phyloP scores from a whole-genome alignment of 2,888 invertebrate genomes.

The Hydrotaea cyrtoneurina region DNA sequence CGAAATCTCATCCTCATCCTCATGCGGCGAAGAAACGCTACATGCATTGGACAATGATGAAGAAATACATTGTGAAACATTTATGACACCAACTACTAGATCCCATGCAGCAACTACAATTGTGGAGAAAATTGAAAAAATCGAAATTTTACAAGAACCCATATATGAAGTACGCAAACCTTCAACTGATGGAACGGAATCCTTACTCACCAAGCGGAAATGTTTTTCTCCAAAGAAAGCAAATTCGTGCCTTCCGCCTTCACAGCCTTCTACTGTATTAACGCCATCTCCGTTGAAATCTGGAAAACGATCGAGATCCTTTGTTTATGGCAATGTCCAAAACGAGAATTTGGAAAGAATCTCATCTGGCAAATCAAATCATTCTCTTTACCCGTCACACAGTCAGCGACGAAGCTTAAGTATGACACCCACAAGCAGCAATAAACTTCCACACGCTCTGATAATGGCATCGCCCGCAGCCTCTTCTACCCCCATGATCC shows the following conservation, averaged over 20 bases:
- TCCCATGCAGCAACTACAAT: neutral
- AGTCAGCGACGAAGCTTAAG: slow-evolving; percentile 59
- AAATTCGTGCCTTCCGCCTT: slow-evolving; percentile 20
- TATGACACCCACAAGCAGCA: slow-evolving; percentile 41
- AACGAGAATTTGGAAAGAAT: slow-evolving; percentile 63
- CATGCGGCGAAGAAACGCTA: slow-evolving; percentile 28
- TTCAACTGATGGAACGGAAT: neutral
- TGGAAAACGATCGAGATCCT: slow-evolving; percentile 43
- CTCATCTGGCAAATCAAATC: slow-evolving; percentile 38
- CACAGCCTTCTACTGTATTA: neutral
- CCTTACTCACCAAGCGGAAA: neutral
- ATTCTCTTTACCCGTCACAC: slow-evolving; percentile 48
- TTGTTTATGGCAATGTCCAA: slow-evolving; percentile 58
- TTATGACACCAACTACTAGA: neutral
- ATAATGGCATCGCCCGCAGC: slow-evolving; percentile 50
- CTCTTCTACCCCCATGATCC: slow-evolving; percentile 69
- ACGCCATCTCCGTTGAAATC: slow-evolving; percentile 1
- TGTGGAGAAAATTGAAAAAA: slow-evolving; percentile 62
- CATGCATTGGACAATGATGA: slow-evolving; percentile 62
- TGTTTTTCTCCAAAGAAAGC: neutral
- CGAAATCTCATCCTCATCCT: slow-evolving; percentile 85
- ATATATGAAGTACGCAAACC: slow-evolving; percentile 17
- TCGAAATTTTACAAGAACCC: slow-evolving; percentile 63
- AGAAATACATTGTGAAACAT: neutral
- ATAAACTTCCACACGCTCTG: neutral